Base-by-base conservation (phyloP, 2,797 vertebrate species). In the Mycteria americana region DNA sequence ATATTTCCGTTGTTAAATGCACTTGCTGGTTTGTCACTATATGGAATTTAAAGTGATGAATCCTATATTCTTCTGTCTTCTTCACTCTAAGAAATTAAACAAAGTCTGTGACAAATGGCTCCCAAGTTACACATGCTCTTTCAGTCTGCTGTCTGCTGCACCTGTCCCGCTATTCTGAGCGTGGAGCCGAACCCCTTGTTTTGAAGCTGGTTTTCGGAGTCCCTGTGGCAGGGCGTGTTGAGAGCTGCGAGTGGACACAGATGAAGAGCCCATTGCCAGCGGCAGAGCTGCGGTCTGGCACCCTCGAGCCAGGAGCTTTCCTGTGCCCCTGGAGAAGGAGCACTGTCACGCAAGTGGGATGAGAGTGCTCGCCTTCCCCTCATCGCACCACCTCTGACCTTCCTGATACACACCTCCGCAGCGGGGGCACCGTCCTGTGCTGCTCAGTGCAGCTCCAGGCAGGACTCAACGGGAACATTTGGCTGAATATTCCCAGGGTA, bases 1-100 rank as follows among this genome's bases (percentile, higher is more conserved):
- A 12, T 91, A 70, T 91, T 95, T 95, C 30, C 2, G 69, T 74
- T 95, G 80, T 94, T 96, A 87, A 93, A 86, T 85, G 94, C 63
- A 35, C 64, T 94, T 87, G 83, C 68, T 92, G 46, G 43, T 89
- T 91, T 92, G 93, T 93, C 84, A 83, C 75, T 84, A 10, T 75
- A 67, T 50, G 37, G 67, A 74, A 72, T 92, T 84, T 53, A 48
- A 69, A 93, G 85, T 73, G 79, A 91, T 57, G 30, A 91, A 88
- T 85, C 70, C 75, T 85, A 2, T 79, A 43, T 78, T 92, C 45
- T 91, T 64, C 65, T 65, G 68, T 57, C 85, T 60, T 46, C 63
- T 81, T 94, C 60, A n/a, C 30, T 73, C 6, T 37, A 37, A 82
- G 82, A 69, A 87, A 60, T 95, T 74, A 94, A 92, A 81, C 54